Evolutionary conservation across 2,797 vertebrate species (phyloP).

Genomic region (Agapornis canus): DNA sequence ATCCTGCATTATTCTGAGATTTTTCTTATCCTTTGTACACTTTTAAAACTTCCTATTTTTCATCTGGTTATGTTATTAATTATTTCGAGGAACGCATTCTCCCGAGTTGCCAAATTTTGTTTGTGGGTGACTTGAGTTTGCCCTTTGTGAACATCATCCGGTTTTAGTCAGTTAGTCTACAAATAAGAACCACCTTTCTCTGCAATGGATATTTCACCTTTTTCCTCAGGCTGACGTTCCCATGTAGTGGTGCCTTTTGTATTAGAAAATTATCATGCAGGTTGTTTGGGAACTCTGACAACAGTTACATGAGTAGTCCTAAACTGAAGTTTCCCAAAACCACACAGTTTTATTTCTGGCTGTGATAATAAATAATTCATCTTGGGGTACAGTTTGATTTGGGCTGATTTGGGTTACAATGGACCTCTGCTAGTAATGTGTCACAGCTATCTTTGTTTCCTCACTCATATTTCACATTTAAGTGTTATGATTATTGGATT

Average conservation of each 20-base stretch:
- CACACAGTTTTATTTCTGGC: background rate
- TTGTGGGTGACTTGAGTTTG: background rate
- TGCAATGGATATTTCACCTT: background rate
- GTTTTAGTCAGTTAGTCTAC: background rate
- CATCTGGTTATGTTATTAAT: background rate
- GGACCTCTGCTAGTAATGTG: background rate
- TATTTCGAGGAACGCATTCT: background rate
- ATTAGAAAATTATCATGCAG: background rate
- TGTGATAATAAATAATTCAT: background rate
- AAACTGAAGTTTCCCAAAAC: background rate
- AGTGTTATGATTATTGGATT: background rate
- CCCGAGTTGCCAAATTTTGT: background rate
- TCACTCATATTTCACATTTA: background rate
- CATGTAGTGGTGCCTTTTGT: background rate
- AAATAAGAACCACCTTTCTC: background rate
- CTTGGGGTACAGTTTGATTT: background rate
- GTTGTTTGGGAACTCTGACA: fast-evolving
- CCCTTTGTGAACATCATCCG: background rate
- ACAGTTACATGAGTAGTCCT: background rate
- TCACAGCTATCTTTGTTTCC: background rate
- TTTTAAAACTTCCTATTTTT: background rate
- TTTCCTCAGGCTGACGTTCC: background rate
- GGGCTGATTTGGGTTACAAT: background rate
- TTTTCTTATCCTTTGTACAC: background rate
- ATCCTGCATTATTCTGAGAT: background rate